These are phyloP conservation scores for Nixonia krombeini DNA, from an alignment of 1,140 invertebrate species.

Conservation along the genomic window DNA sequence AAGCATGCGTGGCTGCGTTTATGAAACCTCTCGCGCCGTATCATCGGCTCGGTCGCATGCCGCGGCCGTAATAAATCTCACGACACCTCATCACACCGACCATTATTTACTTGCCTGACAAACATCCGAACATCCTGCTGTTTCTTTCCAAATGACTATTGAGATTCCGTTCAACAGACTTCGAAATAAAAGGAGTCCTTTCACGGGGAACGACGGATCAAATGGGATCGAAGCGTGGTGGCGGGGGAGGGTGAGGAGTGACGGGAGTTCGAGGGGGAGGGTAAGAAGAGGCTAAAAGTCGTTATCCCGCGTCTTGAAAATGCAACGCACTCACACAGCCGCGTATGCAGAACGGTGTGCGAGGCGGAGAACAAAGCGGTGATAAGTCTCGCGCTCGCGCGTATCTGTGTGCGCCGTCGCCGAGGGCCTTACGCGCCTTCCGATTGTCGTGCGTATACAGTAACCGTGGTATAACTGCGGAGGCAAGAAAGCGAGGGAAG, in stretches of 20 bases:
- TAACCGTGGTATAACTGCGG: conserved; percentile 48
- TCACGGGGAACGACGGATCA: conserved; percentile 22
- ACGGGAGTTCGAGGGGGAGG: background rate
- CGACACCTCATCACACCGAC: conserved; percentile 38
- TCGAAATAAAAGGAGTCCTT: conserved; percentile 22
- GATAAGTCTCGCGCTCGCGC: conserved; percentile 46
- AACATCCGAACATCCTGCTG: conserved; percentile 46
- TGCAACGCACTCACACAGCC: conserved; percentile 35
- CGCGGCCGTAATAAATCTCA: conserved; percentile 36
- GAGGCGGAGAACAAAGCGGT: conserved; percentile 45
- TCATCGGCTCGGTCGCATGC: background rate
- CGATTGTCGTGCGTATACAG: conserved; percentile 45
- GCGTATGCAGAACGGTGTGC: conserved; percentile 2
- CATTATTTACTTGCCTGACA: conserved; percentile 50
- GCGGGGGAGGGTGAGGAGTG: conserved; percentile 42
- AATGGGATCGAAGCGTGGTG: conserved; percentile 30
- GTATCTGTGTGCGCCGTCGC: conserved; percentile 19
- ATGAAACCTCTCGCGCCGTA: background rate
- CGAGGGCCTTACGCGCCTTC: conserved; percentile 51
- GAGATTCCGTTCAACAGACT: conserved; percentile 40
- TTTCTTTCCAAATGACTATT: conserved; percentile 49
- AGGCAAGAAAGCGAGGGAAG: conserved; percentile 61
- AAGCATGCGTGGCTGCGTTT: too few relatives aligned
- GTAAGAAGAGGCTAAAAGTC: conserved; percentile 44
- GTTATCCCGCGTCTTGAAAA: conserved; percentile 51